Base-by-base conservation (phyloP, 1,140 invertebrate genomes). In the Drosophila obscura region DNA sequence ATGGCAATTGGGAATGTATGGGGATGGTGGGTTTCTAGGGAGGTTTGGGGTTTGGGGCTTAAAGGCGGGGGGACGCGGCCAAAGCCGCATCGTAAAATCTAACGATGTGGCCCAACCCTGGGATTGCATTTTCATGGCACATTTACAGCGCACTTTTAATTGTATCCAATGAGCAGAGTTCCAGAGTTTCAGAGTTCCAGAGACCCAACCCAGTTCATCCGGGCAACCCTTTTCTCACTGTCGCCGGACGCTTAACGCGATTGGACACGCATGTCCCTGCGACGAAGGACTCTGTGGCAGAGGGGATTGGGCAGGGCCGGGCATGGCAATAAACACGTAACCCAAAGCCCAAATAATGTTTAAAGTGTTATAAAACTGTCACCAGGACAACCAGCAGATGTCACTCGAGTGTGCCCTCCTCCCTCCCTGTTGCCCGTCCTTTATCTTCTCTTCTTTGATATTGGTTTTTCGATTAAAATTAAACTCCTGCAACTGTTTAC, bases 361-460 rank as follows among this genome's bases (percentile, higher is more conserved):
- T 85, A 79, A 88, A 82, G 82, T 82, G 83, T 78, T 79, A 88
- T 87, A 79, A 82, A 87, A 87, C 60, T 87, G 82, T 87, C 82
- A 66, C 83, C 83, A 87, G 83, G 82, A 79, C 83, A 49, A 87
- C 83, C 66, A 61, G 65, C 82, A 87, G 79, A 76, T 88, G 82
- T 79, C 82, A 77, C 46, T 63, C 50, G 68, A 77, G 59, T 61
- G 58, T 2, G 50, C 46, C 19, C 19, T 26, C 6, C 7, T 16
- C 26, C 22, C 9, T 11, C 26, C 9, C 19, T 19, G 19, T 1
- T 35, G 31, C 31, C 31, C 3, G 9, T 35, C 31, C 31, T 11
- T 35, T 35, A 11, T 19, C 19, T 19, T 1, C 19, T 35, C 31
- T 35, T 46, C n/a, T 72, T 62, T 68, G 64, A 80, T 85, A 83